Evolutionary conservation across 2,797 vertebrate genomes (phyloP).

Genomic region (Pangasius sanitwongsei): DNA sequence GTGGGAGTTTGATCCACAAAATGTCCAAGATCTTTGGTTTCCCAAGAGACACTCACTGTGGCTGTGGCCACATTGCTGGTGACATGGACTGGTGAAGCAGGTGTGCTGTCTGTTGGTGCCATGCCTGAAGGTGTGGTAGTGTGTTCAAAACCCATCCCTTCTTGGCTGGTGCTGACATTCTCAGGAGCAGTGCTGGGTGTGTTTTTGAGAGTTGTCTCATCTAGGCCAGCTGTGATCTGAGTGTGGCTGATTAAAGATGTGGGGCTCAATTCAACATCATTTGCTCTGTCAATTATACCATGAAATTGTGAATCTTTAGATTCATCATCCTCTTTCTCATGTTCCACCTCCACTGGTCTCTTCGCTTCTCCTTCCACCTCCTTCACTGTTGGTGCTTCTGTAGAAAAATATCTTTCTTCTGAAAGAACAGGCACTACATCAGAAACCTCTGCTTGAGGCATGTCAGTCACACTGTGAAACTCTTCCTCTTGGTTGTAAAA

Average conservation of each 20-base stretch:
- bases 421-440: slow-evolving; percentile 10
- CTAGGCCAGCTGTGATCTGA: slow-evolving; percentile 53
- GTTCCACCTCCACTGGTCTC: slow-evolving; percentile 49
- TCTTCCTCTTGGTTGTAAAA: slow-evolving; percentile 20
- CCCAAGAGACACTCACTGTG: slow-evolving; percentile 66
- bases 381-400: slow-evolving; percentile 35
- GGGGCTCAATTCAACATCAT: slow-evolving; percentile 68
- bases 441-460: slow-evolving; percentile 10
- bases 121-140: slow-evolving; percentile 62
- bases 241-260: slow-evolving; percentile 60
- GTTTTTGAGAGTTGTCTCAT: slow-evolving; percentile 54
- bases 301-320: slow-evolving; percentile 36
- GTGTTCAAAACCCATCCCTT: slow-evolving; percentile 36
- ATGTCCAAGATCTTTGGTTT: slow-evolving; percentile 62
- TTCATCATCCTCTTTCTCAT: slow-evolving; percentile 49
- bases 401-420: slow-evolving; percentile 24
- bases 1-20: slow-evolving; percentile 58
- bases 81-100: slow-evolving; percentile 45
- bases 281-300: slow-evolving; percentile 67
- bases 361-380: slow-evolving; percentile 42
- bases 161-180: slow-evolving; percentile 56
- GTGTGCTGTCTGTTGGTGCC: slow-evolving; percentile 61
- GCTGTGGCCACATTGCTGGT: slow-evolving; percentile 61
- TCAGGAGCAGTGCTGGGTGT: slow-evolving; percentile 63
- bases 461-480: slow-evolving; percentile 10